phyloP scores from a whole-genome alignment of 2,888 invertebrate species.

The Ochropleura plecta region DNA sequence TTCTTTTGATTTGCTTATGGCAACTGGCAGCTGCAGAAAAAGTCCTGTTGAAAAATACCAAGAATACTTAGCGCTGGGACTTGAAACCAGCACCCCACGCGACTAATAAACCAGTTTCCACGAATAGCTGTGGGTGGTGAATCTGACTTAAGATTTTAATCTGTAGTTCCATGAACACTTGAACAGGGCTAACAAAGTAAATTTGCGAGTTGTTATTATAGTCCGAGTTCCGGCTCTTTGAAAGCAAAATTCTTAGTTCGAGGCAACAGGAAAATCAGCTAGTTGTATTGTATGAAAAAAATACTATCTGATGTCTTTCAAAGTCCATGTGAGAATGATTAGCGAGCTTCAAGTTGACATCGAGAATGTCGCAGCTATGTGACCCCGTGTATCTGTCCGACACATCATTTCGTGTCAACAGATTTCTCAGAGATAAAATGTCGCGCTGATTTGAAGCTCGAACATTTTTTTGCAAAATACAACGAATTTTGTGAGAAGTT shows the following conservation, averaged over 20 bases:
- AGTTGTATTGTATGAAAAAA: no score
- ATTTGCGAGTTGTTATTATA: slow-evolving; percentile 6
- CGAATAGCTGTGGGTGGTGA: background rate
- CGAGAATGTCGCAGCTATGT: slow-evolving; percentile 11
- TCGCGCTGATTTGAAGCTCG: background rate
- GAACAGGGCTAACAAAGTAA: background rate
- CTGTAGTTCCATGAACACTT: background rate
- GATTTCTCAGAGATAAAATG: slow-evolving; percentile 33
- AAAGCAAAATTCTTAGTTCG: background rate
- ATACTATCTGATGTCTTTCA: background rate
- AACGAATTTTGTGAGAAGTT: background rate
- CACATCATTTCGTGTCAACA: slow-evolving; percentile 30
- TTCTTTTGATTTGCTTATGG: no score
- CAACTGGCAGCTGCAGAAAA: no score
- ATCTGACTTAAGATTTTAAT: background rate
- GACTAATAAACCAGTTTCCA: background rate
- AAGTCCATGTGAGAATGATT: background rate
- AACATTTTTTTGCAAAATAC: background rate
- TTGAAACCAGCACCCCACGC: no score
- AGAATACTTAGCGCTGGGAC: no score
- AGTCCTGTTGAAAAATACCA: no score
- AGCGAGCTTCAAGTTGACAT: background rate
- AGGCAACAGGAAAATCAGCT: no score
- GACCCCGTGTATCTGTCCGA: slow-evolving; percentile 20
- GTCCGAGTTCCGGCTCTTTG: background rate